Conservation (phyloP, 2,797 vertebrate genomes). For the Lacerta agilis region DNA sequence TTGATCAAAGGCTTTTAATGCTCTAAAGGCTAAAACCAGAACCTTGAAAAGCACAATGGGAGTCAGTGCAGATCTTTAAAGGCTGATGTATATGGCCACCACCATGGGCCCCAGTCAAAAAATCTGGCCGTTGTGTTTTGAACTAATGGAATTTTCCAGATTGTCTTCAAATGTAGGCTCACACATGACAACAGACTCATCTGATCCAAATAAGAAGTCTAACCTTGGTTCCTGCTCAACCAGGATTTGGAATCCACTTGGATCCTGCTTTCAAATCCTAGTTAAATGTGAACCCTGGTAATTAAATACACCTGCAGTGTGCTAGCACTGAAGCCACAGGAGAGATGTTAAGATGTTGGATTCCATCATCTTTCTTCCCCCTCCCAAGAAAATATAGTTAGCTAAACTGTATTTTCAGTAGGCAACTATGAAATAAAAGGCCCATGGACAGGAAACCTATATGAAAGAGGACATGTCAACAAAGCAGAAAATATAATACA, state of each 20-base stretch:
- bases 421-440: slow-evolving; percentile 11
- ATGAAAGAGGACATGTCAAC: slow-evolving; percentile 33
- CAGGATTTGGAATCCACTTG: not conserved
- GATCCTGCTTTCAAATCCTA: not conserved
- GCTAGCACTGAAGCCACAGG: too few relatives aligned
- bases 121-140: not conserved
- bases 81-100: not conserved
- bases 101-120: not conserved
- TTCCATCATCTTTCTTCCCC: not conserved
- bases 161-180: not conserved
- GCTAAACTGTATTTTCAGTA: slow-evolving; percentile 37
- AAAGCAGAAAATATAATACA: slow-evolving; percentile 43
- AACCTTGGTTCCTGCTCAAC: not conserved
- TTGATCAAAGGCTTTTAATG: too few relatives aligned
- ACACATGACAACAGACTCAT: not conserved
- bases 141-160: not conserved
- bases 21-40: not conserved
- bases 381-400: not conserved
- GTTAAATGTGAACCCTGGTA: not conserved
- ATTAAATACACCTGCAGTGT: not conserved
- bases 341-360: not conserved
- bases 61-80: not conserved
- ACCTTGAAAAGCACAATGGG: too few relatives aligned
- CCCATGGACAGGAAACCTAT: not conserved
- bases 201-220: too few relatives aligned